Evolutionary conservation across 2,888 invertebrate species (phyloP).

Genomic region (Himalopsyche anomala): DNA sequence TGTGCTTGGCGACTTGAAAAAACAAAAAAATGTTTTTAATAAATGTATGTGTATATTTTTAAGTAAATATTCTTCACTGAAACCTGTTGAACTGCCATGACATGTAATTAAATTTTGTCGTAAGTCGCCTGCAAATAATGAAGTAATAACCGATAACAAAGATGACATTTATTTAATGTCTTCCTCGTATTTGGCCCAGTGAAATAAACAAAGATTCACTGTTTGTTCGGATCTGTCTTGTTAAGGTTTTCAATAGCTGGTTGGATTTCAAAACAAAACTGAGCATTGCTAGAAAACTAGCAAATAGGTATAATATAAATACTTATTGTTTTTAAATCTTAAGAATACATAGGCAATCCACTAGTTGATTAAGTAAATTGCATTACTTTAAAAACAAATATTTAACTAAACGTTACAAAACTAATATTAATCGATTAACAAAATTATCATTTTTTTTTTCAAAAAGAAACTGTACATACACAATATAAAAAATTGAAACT

Average conservation of each 20-base stretch:
- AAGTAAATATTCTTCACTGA: neutral
- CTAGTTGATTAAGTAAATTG: too few relatives aligned
- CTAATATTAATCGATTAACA: too few relatives aligned
- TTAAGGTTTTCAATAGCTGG: neutral
- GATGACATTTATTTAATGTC: slow-evolving; percentile 32
- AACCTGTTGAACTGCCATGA: neutral
- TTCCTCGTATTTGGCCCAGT: neutral
- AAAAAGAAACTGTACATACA: too few relatives aligned
- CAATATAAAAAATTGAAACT: too few relatives aligned
- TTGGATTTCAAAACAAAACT: neutral
- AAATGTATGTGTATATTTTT: neutral
- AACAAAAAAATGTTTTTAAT: neutral
- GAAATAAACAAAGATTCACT: neutral
- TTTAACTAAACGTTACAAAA: too few relatives aligned
- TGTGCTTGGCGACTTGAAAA: too few relatives aligned
- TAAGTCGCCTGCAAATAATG: neutral
- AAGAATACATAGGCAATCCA: too few relatives aligned
- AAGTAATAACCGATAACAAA: slow-evolving; percentile 18
- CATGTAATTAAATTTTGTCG: neutral
- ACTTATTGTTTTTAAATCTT: too few relatives aligned
- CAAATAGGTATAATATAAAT: too few relatives aligned
- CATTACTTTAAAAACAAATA: too few relatives aligned
- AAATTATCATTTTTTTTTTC: too few relatives aligned
- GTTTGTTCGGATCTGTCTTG: neutral
- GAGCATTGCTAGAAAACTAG: too few relatives aligned